Conservation (phyloP, 2,797 vertebrate genomes). For the Clarias laeviceps region DNA sequence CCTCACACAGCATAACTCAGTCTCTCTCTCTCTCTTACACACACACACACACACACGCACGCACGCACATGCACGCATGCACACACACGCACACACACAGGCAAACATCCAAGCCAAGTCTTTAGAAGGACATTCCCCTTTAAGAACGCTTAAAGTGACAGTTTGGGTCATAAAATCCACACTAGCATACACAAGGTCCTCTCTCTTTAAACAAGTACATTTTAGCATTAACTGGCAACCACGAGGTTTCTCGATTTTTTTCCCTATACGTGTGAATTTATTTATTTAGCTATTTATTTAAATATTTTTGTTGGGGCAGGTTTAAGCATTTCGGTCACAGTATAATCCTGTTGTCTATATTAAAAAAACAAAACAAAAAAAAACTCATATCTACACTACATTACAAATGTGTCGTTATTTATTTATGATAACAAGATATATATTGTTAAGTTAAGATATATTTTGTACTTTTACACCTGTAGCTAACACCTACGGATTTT, state of each 20-base stretch:
- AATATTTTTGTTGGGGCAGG: not conserved
- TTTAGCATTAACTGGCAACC: no score
- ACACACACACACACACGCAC: not conserved
- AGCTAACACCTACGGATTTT: not conserved
- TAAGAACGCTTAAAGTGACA: conserved; percentile 19
- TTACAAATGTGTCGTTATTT: not conserved
- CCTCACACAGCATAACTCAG: conserved; percentile 58
- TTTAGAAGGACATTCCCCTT: conserved; percentile 21
- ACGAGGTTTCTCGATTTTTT: no score
- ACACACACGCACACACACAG: not conserved
- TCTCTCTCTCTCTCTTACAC: not conserved
- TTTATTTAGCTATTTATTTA: no score
- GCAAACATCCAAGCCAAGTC: not conserved
- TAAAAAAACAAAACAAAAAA: not conserved
- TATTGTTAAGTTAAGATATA: not conserved
- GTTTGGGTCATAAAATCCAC: not conserved
- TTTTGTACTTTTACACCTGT: not conserved
- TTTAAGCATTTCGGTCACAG: not conserved
- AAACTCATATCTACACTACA: not conserved
- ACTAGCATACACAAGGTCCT: not conserved
- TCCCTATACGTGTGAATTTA: no score
- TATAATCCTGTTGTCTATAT: not conserved
- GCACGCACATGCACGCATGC: no score
- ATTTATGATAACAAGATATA: not conserved
- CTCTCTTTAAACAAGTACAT: not conserved